phyloP scores from a whole-genome alignment of 2,113 vertebrate genomes.

The Acanthisitta chloris region DNA sequence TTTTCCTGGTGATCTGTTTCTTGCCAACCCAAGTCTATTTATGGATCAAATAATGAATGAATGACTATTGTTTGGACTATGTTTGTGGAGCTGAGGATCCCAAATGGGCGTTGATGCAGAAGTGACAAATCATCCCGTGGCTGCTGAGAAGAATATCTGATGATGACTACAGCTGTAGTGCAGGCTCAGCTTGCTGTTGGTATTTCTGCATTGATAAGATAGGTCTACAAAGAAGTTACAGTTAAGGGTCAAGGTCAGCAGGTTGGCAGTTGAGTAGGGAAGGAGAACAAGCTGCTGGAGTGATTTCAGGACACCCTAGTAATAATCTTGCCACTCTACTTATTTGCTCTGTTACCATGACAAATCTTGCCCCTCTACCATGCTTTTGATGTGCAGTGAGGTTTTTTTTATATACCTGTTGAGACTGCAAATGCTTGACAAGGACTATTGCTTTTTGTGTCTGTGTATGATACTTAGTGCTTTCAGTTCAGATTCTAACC shows the following conservation, averaged over 20 bases:
- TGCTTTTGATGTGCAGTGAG: background rate
- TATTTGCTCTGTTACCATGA: background rate
- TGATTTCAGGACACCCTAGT: background rate
- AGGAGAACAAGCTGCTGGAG: background rate
- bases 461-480: background rate
- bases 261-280: background rate
- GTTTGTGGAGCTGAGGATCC: background rate
- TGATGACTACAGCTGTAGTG: slow-evolving; percentile 25
- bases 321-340: background rate
- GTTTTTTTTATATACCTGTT: background rate
- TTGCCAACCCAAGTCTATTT: slow-evolving; percentile 16
- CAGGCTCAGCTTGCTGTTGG: background rate
- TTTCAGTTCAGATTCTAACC: background rate
- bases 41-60: background rate
- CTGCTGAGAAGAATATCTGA: slow-evolving; percentile 2
- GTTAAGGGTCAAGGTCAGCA: background rate
- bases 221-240: background rate
- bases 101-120: background rate
- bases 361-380: background rate
- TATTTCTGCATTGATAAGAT: background rate
- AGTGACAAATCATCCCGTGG: background rate
- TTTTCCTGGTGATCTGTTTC: slow-evolving; percentile 20
- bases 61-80: background rate
- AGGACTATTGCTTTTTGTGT: background rate
- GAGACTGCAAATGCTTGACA: background rate